A percentile compares a stretch with the other conserved stretches of the same genome.
These are phyloP conservation scores for Isichthys henryi DNA, from an alignment of 2,113 vertebrate species.

Conservation along the genomic window DNA sequence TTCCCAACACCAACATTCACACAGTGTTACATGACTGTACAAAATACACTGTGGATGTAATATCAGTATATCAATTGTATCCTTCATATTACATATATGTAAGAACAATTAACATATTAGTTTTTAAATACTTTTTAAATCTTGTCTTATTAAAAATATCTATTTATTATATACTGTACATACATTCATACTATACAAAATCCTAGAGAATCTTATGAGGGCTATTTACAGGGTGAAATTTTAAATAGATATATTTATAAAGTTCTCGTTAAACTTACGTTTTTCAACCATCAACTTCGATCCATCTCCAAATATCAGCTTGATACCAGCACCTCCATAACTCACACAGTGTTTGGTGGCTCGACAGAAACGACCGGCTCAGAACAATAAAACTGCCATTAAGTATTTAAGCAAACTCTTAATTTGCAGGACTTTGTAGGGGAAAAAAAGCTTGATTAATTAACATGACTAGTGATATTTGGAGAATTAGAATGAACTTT, in stretches of 20 bases:
- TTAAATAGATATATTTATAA: background rate
- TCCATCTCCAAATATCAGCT: conserved; percentile 11
- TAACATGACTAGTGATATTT: background rate
- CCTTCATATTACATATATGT: background rate
- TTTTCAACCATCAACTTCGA: conserved; percentile 14
- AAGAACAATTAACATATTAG: background rate
- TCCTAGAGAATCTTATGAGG: background rate
- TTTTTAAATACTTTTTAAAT: background rate
- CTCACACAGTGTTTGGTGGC: background rate
- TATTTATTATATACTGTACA: background rate
- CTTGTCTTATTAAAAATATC: background rate
- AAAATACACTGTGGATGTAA: background rate
- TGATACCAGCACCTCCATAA: background rate
- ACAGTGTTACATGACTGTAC: background rate
- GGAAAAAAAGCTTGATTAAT: background rate
- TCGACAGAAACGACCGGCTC: background rate
- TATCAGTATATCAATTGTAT: background rate
- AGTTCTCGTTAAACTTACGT: background rate
- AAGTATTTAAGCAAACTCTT: background rate
- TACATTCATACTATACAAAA: background rate
- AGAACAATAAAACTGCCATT: background rate
- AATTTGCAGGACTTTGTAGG: background rate
- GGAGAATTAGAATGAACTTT: background rate
- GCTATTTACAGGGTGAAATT: background rate
- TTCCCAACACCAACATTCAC: background rate